phyloP scores from a whole-genome alignment of 2,113 vertebrate genomes.

The Plestiodon gilberti region DNA sequence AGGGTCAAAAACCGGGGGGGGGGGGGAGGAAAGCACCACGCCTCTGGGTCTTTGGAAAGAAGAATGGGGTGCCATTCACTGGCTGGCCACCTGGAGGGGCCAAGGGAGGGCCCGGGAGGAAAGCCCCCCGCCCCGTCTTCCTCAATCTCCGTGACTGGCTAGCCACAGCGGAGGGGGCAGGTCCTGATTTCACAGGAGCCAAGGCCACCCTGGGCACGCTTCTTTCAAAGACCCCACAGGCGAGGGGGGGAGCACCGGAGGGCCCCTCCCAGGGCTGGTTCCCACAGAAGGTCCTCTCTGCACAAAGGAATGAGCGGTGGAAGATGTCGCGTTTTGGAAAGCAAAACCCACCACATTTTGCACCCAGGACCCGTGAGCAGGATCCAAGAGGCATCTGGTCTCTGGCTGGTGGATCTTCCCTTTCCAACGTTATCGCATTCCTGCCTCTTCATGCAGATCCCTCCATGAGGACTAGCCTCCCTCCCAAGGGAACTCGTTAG shows the following conservation, averaged over 20 bases:
- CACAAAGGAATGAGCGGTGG: background rate
- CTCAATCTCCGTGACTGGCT: no score
- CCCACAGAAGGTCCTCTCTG: background rate
- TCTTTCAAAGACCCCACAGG: background rate
- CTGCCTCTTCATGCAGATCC: background rate
- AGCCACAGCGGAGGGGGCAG: background rate
- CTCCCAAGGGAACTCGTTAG: background rate
- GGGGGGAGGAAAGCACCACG: conserved; percentile 18
- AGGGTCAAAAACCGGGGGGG: conserved; percentile 76
- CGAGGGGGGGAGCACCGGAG: background rate
- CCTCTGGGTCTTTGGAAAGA: background rate
- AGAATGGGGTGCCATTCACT: no score
- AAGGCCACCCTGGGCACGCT: background rate
- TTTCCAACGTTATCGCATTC: background rate
- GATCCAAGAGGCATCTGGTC: no score
- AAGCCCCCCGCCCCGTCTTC: background rate
- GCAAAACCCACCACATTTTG: background rate
- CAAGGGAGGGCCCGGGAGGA: background rate
- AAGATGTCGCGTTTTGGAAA: background rate
- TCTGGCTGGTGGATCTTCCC: background rate
- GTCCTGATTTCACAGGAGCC: background rate
- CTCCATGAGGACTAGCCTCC: background rate
- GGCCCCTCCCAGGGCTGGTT: background rate
- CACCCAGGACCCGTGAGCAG: no score
- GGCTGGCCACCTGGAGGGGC: background rate